A percentile compares a stretch with the other conserved stretches of the same genome.
Conservation (phyloP, 2,797 vertebrate species). For the Clarias pachynema region DNA sequence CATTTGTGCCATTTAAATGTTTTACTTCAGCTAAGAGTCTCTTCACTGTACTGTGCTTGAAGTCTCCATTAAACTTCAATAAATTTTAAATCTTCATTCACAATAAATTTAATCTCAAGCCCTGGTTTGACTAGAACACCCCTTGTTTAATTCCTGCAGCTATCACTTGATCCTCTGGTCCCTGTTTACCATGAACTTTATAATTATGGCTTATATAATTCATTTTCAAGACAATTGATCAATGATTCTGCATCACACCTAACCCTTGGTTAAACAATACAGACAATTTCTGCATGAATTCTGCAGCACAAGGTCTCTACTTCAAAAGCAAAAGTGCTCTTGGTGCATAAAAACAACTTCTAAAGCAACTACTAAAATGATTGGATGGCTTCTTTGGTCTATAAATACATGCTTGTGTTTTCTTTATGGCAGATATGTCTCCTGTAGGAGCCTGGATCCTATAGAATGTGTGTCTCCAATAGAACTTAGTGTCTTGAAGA, state of each 20-base stretch:
- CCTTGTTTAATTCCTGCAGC: neutral
- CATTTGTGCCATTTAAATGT: too few relatives aligned
- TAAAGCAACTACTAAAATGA: neutral
- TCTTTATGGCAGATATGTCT: neutral
- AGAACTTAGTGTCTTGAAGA: neutral
- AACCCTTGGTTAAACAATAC: neutral
- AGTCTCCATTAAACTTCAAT: too few relatives aligned
- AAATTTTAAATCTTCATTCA: too few relatives aligned
- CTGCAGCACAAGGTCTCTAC: neutral
- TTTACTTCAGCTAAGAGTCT: too few relatives aligned
- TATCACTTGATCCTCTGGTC: neutral
- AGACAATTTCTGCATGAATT: neutral
- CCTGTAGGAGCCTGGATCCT: neutral
- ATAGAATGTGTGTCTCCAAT: neutral
- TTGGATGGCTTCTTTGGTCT: neutral
- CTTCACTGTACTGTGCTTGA: too few relatives aligned
- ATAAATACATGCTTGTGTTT: neutral
- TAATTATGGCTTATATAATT: neutral
- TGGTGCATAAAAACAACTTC: neutral
- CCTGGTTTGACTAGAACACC: too few relatives aligned
- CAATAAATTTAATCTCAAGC: too few relatives aligned
- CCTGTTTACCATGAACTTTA: too few relatives aligned
- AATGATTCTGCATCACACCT: neutral
- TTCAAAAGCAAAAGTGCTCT: neutral
- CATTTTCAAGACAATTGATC: neutral